Conservation (phyloP, 2,797 vertebrate genomes). For the Sus cebifrons region DNA sequence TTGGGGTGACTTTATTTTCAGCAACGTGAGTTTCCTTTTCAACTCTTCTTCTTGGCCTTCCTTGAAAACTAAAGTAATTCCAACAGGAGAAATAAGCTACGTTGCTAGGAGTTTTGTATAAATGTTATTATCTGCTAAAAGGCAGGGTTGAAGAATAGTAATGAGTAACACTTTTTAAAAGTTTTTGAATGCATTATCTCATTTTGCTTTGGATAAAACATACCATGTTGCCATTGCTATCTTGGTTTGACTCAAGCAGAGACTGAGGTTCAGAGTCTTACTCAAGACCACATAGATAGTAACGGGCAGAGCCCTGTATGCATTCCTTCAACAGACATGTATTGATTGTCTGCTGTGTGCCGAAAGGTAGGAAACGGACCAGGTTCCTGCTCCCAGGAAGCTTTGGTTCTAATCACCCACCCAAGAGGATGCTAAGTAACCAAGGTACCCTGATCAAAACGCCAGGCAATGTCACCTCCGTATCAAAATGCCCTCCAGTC, state of each 20-base stretch:
- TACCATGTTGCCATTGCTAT: not conserved
- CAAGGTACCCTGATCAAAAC: not conserved
- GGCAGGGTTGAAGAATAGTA: not conserved
- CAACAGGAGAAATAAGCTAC: constrained; percentile 52
- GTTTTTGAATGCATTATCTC: not conserved
- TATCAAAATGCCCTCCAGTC: not conserved
- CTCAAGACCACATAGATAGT: not conserved
- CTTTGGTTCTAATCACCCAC: not conserved
- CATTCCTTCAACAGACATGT: not conserved
- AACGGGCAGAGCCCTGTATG: not conserved
- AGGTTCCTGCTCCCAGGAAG: not conserved
- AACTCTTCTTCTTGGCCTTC: constrained; percentile 23
- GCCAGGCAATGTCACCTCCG: not conserved
- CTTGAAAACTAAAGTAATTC: constrained; percentile 67
- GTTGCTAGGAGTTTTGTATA: constrained; percentile 41
- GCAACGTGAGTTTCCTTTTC: not conserved
- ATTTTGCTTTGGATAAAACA: constrained; percentile 24
- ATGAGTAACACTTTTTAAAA: constrained; percentile 32
- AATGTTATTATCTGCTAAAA: constrained; percentile 53
- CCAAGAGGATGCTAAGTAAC: not conserved
- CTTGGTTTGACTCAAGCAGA: not conserved
- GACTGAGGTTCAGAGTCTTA: not conserved
- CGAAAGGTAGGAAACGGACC: not conserved
- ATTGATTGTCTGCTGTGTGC: not conserved
- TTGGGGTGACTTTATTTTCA: constrained; percentile 39